phyloP scores from a whole-genome alignment of 1,140 invertebrate species.

The Heliconius eleuchia region DNA sequence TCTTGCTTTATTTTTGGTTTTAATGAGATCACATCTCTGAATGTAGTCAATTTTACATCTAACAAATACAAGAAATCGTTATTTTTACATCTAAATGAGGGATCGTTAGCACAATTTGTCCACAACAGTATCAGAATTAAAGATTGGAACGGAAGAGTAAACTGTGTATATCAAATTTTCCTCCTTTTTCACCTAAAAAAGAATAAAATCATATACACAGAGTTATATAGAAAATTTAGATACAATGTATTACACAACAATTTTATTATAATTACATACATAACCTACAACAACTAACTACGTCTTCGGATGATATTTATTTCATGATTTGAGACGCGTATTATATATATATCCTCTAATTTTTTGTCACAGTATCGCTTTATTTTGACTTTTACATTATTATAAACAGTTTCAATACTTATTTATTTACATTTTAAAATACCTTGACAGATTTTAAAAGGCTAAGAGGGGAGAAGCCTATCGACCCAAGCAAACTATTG shows the following conservation, averaged over 20 bases:
- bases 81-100: conserved; percentile 1
- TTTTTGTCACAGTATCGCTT: conserved; percentile 80
- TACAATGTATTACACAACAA: conserved; percentile 59
- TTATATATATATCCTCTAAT: conserved; percentile 69
- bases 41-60: background rate
- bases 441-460: conserved; percentile 58
- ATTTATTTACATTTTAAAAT: conserved; percentile 74
- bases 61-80: background rate
- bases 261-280: conserved; percentile 60
- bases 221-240: conserved; percentile 17
- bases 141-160: conserved; percentile 31
- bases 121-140: conserved; percentile 18
- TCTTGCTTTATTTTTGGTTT: conserved; percentile 19
- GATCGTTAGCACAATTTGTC: background rate
- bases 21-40: conserved; percentile 25
- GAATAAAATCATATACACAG: conserved; percentile 26
- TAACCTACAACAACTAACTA: conserved; percentile 75
- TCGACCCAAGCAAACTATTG: conserved; percentile 59
- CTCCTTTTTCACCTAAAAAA: conserved; percentile 13
- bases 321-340: conserved; percentile 65
- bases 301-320: conserved; percentile 74
- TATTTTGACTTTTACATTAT: conserved; percentile 80
- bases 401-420: conserved; percentile 77
- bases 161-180: conserved; percentile 26
- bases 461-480: conserved; percentile 67